Evolutionary conservation across 1,140 invertebrate genomes (phyloP), one percentile per base, ranked within the genome.

Genomic region (Drosophila ogumai): DNA sequence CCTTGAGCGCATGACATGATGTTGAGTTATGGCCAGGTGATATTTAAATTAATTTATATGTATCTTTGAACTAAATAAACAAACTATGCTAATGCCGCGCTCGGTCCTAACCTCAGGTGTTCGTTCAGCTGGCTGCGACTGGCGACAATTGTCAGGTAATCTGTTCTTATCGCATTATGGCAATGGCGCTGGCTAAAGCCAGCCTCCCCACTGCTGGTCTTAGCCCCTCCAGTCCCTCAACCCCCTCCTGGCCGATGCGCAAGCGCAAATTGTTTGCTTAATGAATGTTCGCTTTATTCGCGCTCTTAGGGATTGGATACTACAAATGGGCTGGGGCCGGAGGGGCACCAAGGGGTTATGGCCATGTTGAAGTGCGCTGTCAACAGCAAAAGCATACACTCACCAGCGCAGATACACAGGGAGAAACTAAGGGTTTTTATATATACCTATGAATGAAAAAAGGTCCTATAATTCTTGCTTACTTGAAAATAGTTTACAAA

Each of bases 161-260:
- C 84, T 88, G 81, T 84, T 90, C 84, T 88, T 90, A 88, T 88
- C 84, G 84, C 85, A 90, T 88, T 88, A 90, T 81, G 84, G 57
- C 82, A 60, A 61, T 59, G 54, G 67, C 68, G 49, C 40, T 61
- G 55, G 22, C 52, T 50, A 58, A 65, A 50, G 60, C 34, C 59
- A 32, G 38, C 57, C 22, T 25, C 22, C 44, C 13, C 32, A 13
- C 13, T 5, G 15, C 40, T 10, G 15, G 25, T 31, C 12, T 28
- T 15, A 13, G 3, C 12, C 59, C 36, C 28, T 58, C n/a, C n/a
- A 22, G 8, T 10, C n/a, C 3, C 13, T 17, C 28, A 19, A 2
- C 15, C 36, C 66, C 25, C 43, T 19, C 28, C 34, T 32, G 44
- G n/a, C 44, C 28, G 22, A 38, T 43, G 34, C 52, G 44, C 44